Base-by-base conservation (phyloP, 35 echinoderm and acorn worm genomes). In the Patiria miniata region DNA sequence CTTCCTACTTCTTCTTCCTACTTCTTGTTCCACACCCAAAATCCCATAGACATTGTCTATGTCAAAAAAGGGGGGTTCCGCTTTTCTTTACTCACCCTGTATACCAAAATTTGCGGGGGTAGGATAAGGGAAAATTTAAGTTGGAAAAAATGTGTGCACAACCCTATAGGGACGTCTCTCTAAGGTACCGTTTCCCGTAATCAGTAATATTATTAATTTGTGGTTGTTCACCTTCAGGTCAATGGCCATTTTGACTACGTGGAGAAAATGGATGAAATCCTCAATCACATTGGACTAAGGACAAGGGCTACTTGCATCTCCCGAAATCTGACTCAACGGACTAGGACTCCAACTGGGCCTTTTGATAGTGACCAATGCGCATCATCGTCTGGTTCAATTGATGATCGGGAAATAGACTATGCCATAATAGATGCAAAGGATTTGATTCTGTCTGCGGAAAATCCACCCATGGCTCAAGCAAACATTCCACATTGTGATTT, bases 171-270 rank as follows among this genome's bases (percentile, higher is more conserved):
- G 21, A 30, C 23, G 0, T 39, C 15, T 36, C 2, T 33, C 79
- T 28, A n/a, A 44, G 28, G 40, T 81, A 8, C 65, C 0, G 8
- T 83, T 9, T 10, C 52, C n/a, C 50, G 14, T 14, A n/a, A 55
- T 26, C 34, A 21, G 1, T 73, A 40, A 87, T 78, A 23, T 19
- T 80, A 39, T 8, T 0, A 36, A 19, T 30, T 82, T 47, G 16
- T 39, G 8, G 0, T 86, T 19, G 40, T 36, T 61, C 54, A 47
- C 12, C 12, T 52, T 30, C 47, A 99, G 96, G 96, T 99, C 21
- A 80, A 36, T 68, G 96, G 96, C 40, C 96, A 99, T 91, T 73
- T 99, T 21, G 96, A 99, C 79, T 99, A 99, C 52, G 86, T 92
- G 1, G 78, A 90, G 30, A 99, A 99, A 39, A 99, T 99, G 90